Percentiles rank a stretch among this genome's conserved stretches.
phyloP scores from a whole-genome alignment of 2,113 vertebrate species.

The Tragelaphus imberbis region DNA sequence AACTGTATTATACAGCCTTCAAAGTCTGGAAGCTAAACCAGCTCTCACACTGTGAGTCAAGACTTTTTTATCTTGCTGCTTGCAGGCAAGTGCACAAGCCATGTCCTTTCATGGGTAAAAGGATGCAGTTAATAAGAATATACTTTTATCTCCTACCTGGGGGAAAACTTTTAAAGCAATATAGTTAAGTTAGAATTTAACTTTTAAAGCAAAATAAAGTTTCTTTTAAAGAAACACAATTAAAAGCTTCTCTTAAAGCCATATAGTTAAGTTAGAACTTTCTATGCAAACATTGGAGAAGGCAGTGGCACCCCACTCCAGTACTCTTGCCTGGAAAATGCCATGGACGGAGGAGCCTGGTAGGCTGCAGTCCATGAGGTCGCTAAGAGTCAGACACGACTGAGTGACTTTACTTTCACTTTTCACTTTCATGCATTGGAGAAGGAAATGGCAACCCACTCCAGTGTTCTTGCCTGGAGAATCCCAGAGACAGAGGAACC shows the following conservation, averaged over 20 bases:
- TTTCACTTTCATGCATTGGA: no score
- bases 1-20: background rate
- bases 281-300: background rate
- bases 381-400: no score
- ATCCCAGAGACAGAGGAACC: no score
- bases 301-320: no score
- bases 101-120: background rate
- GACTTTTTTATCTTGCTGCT: background rate
- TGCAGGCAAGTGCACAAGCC: background rate
- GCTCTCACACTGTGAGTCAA: slow-evolving; percentile 1
- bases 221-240: background rate
- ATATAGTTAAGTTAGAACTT: background rate
- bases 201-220: background rate
- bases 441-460: no score
- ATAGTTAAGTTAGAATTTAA: background rate
- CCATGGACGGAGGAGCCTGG: no score
- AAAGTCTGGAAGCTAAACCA: background rate
- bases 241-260: background rate
- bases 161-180: background rate
- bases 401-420: no score
- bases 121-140: background rate
- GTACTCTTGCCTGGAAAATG: no score
- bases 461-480: no score
- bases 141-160: background rate
- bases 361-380: no score